Evolutionary conservation across 37 sponge, comb jelly and placozoan species (phyloP).

Genomic region (Cladorhizidae sp.): DNA sequence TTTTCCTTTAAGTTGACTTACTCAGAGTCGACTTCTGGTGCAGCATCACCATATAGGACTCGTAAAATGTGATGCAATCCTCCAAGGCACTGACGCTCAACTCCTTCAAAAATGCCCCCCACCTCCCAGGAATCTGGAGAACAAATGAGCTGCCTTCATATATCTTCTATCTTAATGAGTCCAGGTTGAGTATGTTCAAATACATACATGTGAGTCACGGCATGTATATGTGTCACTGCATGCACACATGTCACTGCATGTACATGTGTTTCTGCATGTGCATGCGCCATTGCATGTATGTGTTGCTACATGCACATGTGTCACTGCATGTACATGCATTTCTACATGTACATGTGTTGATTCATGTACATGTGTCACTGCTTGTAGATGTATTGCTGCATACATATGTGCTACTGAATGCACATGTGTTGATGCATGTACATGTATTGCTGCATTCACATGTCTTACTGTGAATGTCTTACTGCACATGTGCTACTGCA

Average conservation of each 20-base stretch:
- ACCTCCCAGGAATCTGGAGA: constrained; percentile 70
- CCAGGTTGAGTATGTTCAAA: neutral
- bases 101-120: constrained; percentile 74
- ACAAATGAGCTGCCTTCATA: neutral
- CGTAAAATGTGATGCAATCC: constrained; percentile 83
- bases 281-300: too few relatives aligned
- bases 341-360: too few relatives aligned
- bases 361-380: too few relatives aligned
- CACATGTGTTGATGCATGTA: too few relatives aligned
- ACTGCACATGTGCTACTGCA: too few relatives aligned
- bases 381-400: too few relatives aligned
- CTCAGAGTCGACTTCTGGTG: constrained; percentile 41
- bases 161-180: neutral
- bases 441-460: too few relatives aligned
- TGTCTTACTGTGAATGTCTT: too few relatives aligned
- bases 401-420: too few relatives aligned
- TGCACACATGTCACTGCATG: too few relatives aligned
- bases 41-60: constrained; percentile 67
- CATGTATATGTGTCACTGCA: neutral
- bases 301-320: too few relatives aligned
- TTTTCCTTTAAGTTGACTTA: neutral
- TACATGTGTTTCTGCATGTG: neutral
- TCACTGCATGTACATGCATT: too few relatives aligned
- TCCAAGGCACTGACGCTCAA: constrained; percentile 64
- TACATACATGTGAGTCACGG: neutral